phyloP scores from a whole-genome alignment of 2,797 vertebrate genomes.

The Mus caroli region DNA sequence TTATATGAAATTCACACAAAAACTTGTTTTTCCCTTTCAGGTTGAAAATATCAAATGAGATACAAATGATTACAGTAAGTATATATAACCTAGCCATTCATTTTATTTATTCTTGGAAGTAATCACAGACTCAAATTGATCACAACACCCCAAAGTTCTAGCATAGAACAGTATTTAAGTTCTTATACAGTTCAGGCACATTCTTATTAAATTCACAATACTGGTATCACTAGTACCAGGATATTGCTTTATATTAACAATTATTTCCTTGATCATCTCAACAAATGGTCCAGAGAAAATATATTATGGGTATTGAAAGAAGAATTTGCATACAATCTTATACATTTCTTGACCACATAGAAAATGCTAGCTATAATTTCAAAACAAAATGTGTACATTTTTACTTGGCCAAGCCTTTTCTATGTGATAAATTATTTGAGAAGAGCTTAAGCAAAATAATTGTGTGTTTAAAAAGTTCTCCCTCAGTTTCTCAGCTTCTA shows the following conservation, averaged over 20 bases:
- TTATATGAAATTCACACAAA: slow-evolving; percentile 60
- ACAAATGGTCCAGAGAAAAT: slow-evolving; percentile 63
- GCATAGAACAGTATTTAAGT: slow-evolving; percentile 63
- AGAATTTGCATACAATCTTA: slow-evolving; percentile 48
- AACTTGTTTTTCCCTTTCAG: slow-evolving; percentile 59
- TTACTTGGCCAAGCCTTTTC: slow-evolving; percentile 50
- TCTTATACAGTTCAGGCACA: slow-evolving; percentile 64
- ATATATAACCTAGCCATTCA: slow-evolving; percentile 66
- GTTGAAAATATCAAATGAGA: slow-evolving; percentile 55
- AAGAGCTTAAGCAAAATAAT: slow-evolving; percentile 59
- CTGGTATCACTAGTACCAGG: slow-evolving; percentile 50
- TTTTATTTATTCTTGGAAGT: slow-evolving; percentile 66
- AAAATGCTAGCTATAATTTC: slow-evolving; percentile 60
- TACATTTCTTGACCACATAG: slow-evolving; percentile 62
- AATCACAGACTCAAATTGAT: slow-evolving; percentile 63
- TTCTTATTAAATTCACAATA: slow-evolving; percentile 64
- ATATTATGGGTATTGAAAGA: slow-evolving; percentile 55
- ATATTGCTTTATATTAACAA: slow-evolving; percentile 68
- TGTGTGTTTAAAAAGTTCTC: slow-evolving; percentile 40
- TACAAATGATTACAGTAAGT: slow-evolving; percentile 67
- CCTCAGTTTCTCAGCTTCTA: slow-evolving; percentile 55
- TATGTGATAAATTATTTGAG: slow-evolving; percentile 68
- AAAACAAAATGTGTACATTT: slow-evolving; percentile 54
- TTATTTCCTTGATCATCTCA: slow-evolving; percentile 55
- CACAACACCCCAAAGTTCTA: slow-evolving; percentile 68